These are phyloP conservation scores for Halictus ligatus DNA, from an alignment of 2,888 invertebrate genomes.

Conservation along the genomic window DNA sequence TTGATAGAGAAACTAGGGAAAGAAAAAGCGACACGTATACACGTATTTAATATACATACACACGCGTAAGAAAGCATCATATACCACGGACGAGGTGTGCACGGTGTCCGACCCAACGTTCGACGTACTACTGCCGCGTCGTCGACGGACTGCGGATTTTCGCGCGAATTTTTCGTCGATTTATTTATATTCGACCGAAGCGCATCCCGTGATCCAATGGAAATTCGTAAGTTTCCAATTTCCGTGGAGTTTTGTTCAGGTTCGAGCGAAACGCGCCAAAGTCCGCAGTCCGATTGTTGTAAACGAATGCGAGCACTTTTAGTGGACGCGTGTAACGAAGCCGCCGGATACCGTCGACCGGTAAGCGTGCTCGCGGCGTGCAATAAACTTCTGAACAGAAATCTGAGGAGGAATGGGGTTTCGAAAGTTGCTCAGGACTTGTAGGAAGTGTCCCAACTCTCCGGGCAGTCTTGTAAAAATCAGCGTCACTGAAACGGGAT, in stretches of 20 bases:
- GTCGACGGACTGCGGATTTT: neutral
- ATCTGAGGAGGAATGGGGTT: neutral
- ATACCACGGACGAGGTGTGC: constrained; percentile 4
- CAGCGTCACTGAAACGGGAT: neutral
- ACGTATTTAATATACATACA: constrained; percentile 22
- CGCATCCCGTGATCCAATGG: neutral
- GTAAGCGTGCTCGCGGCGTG: neutral
- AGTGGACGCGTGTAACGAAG: neutral
- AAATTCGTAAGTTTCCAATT: neutral
- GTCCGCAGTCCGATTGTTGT: neutral
- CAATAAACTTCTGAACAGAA: neutral
- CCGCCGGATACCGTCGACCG: neutral
- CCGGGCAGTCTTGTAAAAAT: constrained; percentile 7
- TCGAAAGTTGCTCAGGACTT: neutral
- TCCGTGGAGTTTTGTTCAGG: neutral
- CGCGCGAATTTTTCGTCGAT: neutral
- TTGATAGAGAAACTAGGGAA: constrained; percentile 9
- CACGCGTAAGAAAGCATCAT: constrained; percentile 13
- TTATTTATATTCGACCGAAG: neutral
- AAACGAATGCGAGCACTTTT: neutral
- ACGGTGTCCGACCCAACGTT: neutral
- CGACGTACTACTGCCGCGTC: neutral
- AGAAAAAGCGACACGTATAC: neutral
- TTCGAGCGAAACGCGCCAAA: neutral
- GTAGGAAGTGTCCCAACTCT: constrained; percentile 9